Percentiles rank a stretch among this genome's conserved stretches.
Evolutionary conservation across 2,113 vertebrate genomes (phyloP).

Genomic region (Charina bottae): DNA sequence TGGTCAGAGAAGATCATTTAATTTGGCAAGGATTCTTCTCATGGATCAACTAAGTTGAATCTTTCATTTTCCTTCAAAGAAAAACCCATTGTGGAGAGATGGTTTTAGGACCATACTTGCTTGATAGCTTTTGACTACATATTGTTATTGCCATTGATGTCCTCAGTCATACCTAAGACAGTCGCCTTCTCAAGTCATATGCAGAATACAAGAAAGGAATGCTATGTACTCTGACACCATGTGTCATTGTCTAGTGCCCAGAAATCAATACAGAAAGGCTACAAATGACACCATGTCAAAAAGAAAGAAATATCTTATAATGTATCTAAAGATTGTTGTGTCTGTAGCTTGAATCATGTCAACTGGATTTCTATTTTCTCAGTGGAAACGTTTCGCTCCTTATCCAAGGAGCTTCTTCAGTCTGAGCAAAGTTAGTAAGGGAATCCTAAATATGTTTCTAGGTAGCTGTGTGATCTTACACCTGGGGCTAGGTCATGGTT

Average conservation of each 20-base stretch:
- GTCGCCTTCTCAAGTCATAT: neutral
- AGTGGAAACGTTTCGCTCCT: too few relatives aligned
- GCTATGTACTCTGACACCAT: neutral
- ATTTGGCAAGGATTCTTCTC: slow-evolving; percentile 76
- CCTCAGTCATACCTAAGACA: neutral
- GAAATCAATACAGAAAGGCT: neutral
- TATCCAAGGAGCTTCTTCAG: too few relatives aligned
- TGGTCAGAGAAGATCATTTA: slow-evolving; percentile 76
- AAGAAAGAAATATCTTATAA: neutral
- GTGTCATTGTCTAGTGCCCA: neutral
- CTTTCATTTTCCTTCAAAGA: slow-evolving; percentile 54
- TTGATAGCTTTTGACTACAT: neutral
- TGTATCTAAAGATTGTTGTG: neutral
- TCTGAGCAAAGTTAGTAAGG: too few relatives aligned
- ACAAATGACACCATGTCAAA: neutral
- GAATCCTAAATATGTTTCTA: too few relatives aligned
- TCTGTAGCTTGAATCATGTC: too few relatives aligned
- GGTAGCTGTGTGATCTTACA: too few relatives aligned
- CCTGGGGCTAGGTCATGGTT: too few relatives aligned
- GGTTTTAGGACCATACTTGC: neutral
- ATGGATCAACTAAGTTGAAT: slow-evolving; percentile 67
- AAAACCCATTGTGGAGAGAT: neutral
- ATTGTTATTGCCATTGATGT: neutral
- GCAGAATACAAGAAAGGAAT: neutral
- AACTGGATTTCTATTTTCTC: too few relatives aligned